Conservation (phyloP, 2,797 vertebrate species). For the Coccyzus lansbergi region DNA sequence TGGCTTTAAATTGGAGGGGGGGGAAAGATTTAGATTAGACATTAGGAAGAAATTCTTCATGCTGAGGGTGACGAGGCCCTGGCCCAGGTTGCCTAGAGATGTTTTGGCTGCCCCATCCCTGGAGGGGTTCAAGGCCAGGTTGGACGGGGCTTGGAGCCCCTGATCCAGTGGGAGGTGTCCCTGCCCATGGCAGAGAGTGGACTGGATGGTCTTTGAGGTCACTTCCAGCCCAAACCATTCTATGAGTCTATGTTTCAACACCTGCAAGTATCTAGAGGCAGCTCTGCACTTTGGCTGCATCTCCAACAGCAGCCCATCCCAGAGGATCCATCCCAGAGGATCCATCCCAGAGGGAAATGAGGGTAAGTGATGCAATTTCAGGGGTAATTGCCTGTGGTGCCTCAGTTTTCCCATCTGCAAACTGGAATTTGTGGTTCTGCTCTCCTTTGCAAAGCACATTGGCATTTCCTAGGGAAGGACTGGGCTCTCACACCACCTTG, state of each 20-base stretch:
- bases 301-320: neutral
- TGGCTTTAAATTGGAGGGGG: too few relatives aligned
- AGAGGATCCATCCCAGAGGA: neutral
- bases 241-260: neutral
- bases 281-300: neutral
- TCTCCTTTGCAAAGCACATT: neutral
- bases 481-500: neutral
- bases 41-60: too few relatives aligned
- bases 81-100: too few relatives aligned
- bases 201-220: too few relatives aligned
- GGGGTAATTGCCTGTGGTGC: neutral
- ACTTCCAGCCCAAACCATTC: too few relatives aligned
- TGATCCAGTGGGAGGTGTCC: too few relatives aligned
- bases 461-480: neutral
- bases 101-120: too few relatives aligned
- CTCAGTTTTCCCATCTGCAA: neutral
- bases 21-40: too few relatives aligned
- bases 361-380: accelerated
- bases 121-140: too few relatives aligned
- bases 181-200: too few relatives aligned
- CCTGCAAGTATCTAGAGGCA: neutral
- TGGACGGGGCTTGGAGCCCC: too few relatives aligned
- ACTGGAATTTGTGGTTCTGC: accelerated
- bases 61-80: too few relatives aligned
- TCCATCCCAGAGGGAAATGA: neutral